phyloP scores from a whole-genome alignment of 2,113 vertebrate genomes.

The Rhinogobius similis region DNA sequence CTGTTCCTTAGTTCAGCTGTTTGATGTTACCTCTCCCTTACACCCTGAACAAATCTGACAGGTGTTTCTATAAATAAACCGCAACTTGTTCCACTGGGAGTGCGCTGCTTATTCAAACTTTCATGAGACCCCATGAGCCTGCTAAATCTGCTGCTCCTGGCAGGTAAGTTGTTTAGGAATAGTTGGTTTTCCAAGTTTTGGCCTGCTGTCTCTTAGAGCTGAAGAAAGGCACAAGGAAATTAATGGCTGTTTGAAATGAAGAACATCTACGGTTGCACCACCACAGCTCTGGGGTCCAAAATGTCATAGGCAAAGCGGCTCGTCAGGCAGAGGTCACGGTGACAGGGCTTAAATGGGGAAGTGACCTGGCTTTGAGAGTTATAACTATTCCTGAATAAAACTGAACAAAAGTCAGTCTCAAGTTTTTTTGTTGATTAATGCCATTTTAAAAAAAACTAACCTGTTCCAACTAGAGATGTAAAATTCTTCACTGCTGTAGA shows the following conservation, averaged over 20 bases:
- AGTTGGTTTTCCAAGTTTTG: slow-evolving; percentile 2
- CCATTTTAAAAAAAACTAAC: slow-evolving; percentile 9
- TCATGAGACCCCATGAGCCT: slow-evolving; percentile 27
- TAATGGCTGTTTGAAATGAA: slow-evolving; percentile 30
- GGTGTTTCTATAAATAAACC: slow-evolving; percentile 36
- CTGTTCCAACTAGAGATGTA: slow-evolving; percentile 27
- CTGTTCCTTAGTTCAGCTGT: slow-evolving; percentile 40
- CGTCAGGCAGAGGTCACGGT: slow-evolving; percentile 38
- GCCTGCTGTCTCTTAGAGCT: slow-evolving; percentile 1
- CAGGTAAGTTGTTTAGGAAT: slow-evolving; percentile 10
- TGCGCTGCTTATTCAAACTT: neutral
- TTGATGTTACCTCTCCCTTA: slow-evolving; percentile 41
- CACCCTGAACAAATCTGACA: slow-evolving; percentile 30
- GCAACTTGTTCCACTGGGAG: slow-evolving; percentile 21
- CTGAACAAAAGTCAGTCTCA: neutral
- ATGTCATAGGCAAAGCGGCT: slow-evolving; percentile 49
- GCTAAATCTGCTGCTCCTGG: slow-evolving; percentile 22
- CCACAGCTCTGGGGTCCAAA: slow-evolving; percentile 38
- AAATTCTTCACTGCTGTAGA: slow-evolving; percentile 17
- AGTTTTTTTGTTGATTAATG: slow-evolving; percentile 7
- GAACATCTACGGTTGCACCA: slow-evolving; percentile 32
- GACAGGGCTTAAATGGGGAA: slow-evolving; percentile 33
- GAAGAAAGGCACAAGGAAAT: slow-evolving; percentile 58
- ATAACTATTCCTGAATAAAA: neutral
- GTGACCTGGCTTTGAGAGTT: slow-evolving; percentile 14